A percentile compares a stretch with the other conserved stretches of the same genome.
Evolutionary conservation across 2,113 vertebrate species (phyloP).

Genomic region (Crotalus tigris): DNA sequence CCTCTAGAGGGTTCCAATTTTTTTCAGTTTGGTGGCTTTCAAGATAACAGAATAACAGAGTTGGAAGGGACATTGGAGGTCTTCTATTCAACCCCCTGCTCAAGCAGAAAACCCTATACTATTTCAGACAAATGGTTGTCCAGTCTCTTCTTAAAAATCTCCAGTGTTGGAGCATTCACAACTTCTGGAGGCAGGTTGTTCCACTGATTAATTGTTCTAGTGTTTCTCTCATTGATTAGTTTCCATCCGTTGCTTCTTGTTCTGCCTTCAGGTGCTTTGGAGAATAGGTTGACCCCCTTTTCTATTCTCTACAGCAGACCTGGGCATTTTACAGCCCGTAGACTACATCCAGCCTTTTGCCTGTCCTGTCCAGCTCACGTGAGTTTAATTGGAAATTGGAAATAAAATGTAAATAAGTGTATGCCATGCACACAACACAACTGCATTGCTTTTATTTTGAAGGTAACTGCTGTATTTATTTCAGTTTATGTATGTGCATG

Average conservation of each 20-base stretch:
- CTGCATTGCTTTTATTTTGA: not conserved
- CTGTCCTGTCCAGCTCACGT: not conserved
- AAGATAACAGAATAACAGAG: not conserved
- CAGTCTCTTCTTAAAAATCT: too few species aligned
- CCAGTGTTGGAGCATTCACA: not conserved
- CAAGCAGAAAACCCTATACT: not conserved
- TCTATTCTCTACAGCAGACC: not conserved
- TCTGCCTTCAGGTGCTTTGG: not conserved
- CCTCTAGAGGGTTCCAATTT: not conserved
- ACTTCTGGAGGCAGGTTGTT: not conserved
- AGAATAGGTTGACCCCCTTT: not conserved
- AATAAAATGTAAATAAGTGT: not conserved
- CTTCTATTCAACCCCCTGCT: not conserved
- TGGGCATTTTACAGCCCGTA: not conserved
- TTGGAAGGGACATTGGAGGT: not conserved
- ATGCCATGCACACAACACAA: not conserved
- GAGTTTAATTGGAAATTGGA: not conserved
- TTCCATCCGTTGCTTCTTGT: not conserved
- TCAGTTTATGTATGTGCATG: not conserved
- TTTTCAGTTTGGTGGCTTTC: not conserved
- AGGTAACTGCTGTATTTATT: not conserved
- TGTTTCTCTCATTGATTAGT: not conserved
- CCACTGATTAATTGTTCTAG: not conserved
- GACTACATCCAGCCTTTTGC: not conserved
- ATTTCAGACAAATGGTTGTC: too few species aligned